Evolutionary conservation across 2,888 invertebrate species (phyloP), one percentile per base, ranked within the genome.

Genomic region (Leptinotarsa juncta): DNA sequence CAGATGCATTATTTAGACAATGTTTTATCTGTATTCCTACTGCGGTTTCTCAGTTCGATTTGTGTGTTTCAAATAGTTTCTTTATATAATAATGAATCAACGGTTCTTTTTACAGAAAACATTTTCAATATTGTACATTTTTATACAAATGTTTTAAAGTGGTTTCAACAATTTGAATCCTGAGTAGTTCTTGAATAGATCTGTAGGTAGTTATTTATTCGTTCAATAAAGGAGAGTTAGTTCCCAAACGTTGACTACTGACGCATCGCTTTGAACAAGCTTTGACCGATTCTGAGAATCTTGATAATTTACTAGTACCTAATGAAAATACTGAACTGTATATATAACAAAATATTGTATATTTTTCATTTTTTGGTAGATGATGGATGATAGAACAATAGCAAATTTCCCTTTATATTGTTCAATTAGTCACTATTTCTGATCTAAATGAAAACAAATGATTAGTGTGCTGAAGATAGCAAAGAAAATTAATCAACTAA

Each of bases 171-270:
- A 42, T 42, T 42, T 42, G 0, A 42, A 42, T 5, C 3, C 42
- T 42, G 42, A 42, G 65, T 60, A 75, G 75, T 72, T 70, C 57
- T 69, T 69, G 18, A 57, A 57, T 48, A 69, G 32, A 57, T 60
- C 23, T 57, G 10, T 53, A 18, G 57, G 53, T 57, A 74, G 72
- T 72, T 72, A 72, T 72, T 72, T 65, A 70, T 70, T 48, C 62
- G 70, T 75, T 75, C 72, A 70, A 70, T 72, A 62, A 48, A 49
- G 51, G 42, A 62, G 18, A 62, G 26, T 15, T 62, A n/a, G 62
- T 12, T n/a, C 32, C 16, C 16, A 26, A 62, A 62, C 42, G 42
- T 32, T 15, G 16, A 26, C 62, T 16, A 62, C 62, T 32, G 62
- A 62, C 42, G 32, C n/a, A 62, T 42, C 32, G 42, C 7, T 42